A percentile compares a stretch with the other conserved stretches of the same genome.
Conservation (phyloP, 2,113 vertebrate genomes). For the Dromaius novaehollandiae region DNA sequence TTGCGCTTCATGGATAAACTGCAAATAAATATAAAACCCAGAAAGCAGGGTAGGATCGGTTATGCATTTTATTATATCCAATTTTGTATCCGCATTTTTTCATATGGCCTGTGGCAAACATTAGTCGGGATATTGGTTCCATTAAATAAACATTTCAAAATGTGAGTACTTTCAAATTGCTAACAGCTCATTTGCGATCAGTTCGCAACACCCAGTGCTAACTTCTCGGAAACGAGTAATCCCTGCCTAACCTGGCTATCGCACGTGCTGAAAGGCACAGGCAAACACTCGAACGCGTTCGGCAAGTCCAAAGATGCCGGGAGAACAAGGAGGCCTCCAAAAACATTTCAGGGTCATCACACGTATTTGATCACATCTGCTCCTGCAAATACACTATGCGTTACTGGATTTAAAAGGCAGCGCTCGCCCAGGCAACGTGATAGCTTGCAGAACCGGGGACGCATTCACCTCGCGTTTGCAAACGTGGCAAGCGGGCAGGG, state of each 20-base stretch:
- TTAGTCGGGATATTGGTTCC: neutral
- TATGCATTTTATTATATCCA: neutral
- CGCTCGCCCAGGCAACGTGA: neutral
- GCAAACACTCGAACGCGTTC: neutral
- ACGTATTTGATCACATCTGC: neutral
- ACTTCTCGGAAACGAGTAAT: neutral
- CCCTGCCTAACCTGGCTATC: neutral
- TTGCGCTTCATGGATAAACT: neutral
- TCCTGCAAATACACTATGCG: neutral
- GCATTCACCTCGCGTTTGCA: neutral
- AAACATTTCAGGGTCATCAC: neutral
- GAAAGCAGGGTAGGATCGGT: neutral
- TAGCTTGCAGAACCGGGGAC: neutral
- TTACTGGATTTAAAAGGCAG: neutral
- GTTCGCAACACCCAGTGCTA: neutral
- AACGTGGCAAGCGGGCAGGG: neutral
- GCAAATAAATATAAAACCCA: conserved; percentile 2
- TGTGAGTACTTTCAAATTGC: neutral
- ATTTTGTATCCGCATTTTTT: neutral
- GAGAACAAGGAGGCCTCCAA: neutral
- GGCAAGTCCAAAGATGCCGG: neutral
- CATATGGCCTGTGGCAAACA: neutral
- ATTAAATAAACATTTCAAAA: conserved; percentile 25
- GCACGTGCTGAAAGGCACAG: neutral
- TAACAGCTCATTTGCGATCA: conserved; percentile 1